A percentile compares a stretch with the other conserved stretches of the same genome.
phyloP scores from a whole-genome alignment of 2,888 invertebrate species.

The Malthinus flaveolus region DNA sequence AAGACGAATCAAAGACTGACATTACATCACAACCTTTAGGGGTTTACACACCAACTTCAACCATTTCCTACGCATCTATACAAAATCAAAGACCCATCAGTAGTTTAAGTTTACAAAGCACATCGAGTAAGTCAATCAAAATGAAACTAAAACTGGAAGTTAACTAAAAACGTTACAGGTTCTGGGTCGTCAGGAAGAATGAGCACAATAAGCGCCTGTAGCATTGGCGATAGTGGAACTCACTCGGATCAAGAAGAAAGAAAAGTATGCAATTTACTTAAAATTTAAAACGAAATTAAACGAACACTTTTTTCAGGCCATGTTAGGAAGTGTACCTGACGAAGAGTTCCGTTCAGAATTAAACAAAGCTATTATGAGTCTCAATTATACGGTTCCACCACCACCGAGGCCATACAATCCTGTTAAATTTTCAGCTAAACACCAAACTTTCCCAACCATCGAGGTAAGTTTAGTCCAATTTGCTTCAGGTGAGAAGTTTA shows the following conservation, averaged over 20 bases:
- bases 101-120: constrained; percentile 69
- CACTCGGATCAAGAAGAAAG: constrained; percentile 84
- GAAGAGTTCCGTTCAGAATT: constrained; percentile 47
- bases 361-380: constrained; percentile 49
- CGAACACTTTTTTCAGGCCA: constrained; percentile 38
- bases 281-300: neutral
- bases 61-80: constrained; percentile 12
- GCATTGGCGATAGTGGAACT: constrained; percentile 82
- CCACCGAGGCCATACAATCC: constrained; percentile 57
- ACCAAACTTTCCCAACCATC: constrained; percentile 48
- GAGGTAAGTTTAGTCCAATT: constrained; percentile 42
- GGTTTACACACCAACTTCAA: constrained; percentile 13
- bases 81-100: constrained; percentile 61
- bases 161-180: constrained; percentile 52
- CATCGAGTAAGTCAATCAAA: constrained; percentile 63
- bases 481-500: neutral
- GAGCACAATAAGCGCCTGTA: constrained; percentile 81
- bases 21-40: constrained; percentile 9
- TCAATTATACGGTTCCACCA: constrained; percentile 58
- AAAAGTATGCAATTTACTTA: constrained; percentile 48
- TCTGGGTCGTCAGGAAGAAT: constrained; percentile 79
- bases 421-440: constrained; percentile 38
- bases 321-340: constrained; percentile 43
- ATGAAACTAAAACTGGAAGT: constrained; percentile 42
- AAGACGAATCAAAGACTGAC: constrained; percentile 19